Evolutionary conservation across 2,113 vertebrate species (phyloP).

Genomic region (Cavia porcellus): DNA sequence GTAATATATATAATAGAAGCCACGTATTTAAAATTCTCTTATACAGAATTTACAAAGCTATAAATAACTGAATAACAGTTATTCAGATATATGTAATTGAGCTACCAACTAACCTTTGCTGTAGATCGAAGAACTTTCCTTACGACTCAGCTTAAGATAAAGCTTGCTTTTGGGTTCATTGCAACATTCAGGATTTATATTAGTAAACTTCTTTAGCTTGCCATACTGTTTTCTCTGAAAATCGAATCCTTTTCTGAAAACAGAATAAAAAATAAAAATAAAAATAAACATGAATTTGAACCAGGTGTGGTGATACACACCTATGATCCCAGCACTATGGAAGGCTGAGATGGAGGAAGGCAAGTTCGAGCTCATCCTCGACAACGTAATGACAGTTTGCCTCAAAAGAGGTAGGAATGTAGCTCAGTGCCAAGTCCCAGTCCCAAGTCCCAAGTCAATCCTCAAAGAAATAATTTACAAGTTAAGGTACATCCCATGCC

Average conservation of each 20-base stretch:
- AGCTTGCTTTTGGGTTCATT: conserved; percentile 87
- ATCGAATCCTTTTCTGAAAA: conserved; percentile 88
- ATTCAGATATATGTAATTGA: background rate
- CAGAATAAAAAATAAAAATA: conserved; percentile 12
- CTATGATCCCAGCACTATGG: background rate
- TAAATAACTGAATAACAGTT: too few species aligned
- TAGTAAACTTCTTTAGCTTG: conserved; percentile 86
- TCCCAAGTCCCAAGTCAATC: background rate
- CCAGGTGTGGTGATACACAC: background rate
- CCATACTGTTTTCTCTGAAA: conserved; percentile 82
- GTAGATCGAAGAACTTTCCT: conserved; percentile 88
- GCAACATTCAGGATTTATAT: conserved; percentile 74
- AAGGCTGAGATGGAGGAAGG: background rate
- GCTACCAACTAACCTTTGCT: conserved; percentile 86
- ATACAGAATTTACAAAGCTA: background rate
- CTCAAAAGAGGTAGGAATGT: background rate
- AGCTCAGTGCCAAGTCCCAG: background rate
- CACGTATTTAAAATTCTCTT: background rate
- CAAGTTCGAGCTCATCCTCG: background rate
- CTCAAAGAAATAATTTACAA: conserved; percentile 1
- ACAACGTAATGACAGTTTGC: background rate
- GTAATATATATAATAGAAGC: background rate
- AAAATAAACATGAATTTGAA: conserved; percentile 39
- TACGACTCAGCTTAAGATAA: conserved; percentile 89
- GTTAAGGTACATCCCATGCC: background rate